Evolutionary conservation across 2,888 invertebrate genomes (phyloP).

Genomic region (Antitype chi): DNA sequence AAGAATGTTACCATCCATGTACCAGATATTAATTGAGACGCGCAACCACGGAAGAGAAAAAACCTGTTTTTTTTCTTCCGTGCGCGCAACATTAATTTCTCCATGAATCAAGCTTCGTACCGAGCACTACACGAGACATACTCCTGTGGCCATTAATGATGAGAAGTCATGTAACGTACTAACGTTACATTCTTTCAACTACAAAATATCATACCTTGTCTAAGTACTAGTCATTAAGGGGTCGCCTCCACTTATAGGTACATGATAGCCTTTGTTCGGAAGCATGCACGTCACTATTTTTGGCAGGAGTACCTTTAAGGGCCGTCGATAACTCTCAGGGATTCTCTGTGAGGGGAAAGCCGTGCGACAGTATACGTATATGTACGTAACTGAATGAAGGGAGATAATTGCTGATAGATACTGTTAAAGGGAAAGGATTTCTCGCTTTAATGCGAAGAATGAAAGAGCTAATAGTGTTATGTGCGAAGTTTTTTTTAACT

Average conservation of each 20-base stretch:
- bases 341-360: conserved; percentile 39
- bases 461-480: neutral
- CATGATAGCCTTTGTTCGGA: conserved; percentile 56
- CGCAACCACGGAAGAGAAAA: too few species aligned
- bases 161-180: neutral
- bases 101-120: neutral
- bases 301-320: conserved; percentile 47
- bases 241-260: conserved; percentile 37
- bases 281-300: conserved; percentile 59
- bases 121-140: neutral
- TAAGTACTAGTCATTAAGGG: conserved; percentile 41
- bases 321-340: conserved; percentile 58
- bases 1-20: too few species aligned
- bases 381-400: conserved; percentile 23
- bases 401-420: conserved; percentile 43
- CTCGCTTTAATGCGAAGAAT: neutral
- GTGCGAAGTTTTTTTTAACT: neutral
- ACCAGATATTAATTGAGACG: too few species aligned
- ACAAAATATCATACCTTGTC: conserved; percentile 26
- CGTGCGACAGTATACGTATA: conserved; percentile 52
- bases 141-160: neutral
- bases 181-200: neutral
- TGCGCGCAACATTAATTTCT: too few species aligned
- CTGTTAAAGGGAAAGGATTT: conserved; percentile 5
- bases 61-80: too few species aligned